Percentiles rank a stretch among this genome's conserved stretches.
Conservation (phyloP, 2,888 invertebrate species). For the Eilema sororculum region DNA sequence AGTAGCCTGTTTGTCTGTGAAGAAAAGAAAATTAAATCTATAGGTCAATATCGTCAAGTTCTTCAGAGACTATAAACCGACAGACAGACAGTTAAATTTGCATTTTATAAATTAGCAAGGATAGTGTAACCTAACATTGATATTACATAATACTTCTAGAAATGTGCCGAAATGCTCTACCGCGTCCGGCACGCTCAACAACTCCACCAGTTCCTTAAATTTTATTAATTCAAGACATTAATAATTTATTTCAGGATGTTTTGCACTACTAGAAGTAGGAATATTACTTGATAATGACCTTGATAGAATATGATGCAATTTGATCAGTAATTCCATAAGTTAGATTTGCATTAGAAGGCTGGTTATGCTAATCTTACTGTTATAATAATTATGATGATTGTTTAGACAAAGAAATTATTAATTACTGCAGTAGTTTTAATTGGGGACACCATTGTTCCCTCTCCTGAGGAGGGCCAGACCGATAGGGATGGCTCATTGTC, state of each 20-base stretch:
- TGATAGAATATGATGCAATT: conserved; percentile 44
- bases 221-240: conserved; percentile 11
- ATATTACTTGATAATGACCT: conserved; percentile 38
- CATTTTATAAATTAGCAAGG: not conserved
- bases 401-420: not conserved
- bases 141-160: not conserved
- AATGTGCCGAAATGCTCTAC: conserved; percentile 1
- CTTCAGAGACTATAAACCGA: too few species aligned
- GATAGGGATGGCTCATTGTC: too few species aligned
- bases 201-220: not conserved
- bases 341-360: conserved; percentile 9
- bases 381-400: conserved; percentile 13
- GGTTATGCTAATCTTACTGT: conserved; percentile 35
- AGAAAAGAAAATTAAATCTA: too few species aligned
- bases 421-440: too few species aligned
- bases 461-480: too few species aligned
- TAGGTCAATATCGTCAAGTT: too few species aligned
- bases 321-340: conserved; percentile 42
- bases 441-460: too few species aligned
- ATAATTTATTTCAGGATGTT: conserved; percentile 14
- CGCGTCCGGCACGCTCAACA: not conserved
- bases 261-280: conserved; percentile 6
- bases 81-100: too few species aligned
- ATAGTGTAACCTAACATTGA: not conserved
- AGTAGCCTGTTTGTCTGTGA: too few species aligned